Conservation (phyloP, 1,140 invertebrate genomes). For the Drosophila biarmipes region DNA sequence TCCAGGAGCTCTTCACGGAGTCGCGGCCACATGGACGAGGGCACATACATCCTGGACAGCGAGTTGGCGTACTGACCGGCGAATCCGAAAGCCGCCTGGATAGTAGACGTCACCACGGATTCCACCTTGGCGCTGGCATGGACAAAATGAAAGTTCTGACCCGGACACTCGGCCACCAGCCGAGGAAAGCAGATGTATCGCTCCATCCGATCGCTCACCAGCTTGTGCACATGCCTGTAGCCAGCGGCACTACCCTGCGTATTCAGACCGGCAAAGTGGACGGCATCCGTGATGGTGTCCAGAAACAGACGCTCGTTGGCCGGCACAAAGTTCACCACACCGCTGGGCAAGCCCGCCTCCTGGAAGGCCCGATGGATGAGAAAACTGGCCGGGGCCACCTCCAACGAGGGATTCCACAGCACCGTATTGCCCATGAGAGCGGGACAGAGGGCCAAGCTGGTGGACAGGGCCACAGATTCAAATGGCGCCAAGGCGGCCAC, state of each 20-base stretch:
- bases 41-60: constrained; percentile 97
- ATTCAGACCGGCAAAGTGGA: constrained; percentile 95
- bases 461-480: constrained; percentile 99
- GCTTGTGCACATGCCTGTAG: constrained; percentile 95
- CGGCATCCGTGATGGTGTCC: constrained; percentile 92
- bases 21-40: constrained; percentile 92
- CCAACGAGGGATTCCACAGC: constrained; percentile 99
- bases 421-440: constrained; percentile 98
- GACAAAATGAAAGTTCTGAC: constrained; percentile 99
- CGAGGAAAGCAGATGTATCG: constrained; percentile 95
- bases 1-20: constrained; percentile 23
- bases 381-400: constrained; percentile 97
- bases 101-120: constrained; percentile 91
- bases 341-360: constrained; percentile 96
- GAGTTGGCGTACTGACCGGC: constrained; percentile 99
- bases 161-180: constrained; percentile 97
- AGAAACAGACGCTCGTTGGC: constrained; percentile 97
- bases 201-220: constrained; percentile 94
- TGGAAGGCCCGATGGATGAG: constrained; percentile 95
- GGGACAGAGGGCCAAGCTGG: constrained; percentile 97
- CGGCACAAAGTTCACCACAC: constrained; percentile 98
- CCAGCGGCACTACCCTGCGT: constrained; percentile 92
- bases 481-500: constrained; percentile 98
- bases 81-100: constrained; percentile 96
- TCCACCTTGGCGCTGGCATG: constrained; percentile 95